Conservation (phyloP, 2,888 invertebrate genomes). For the Chesias legatella region DNA sequence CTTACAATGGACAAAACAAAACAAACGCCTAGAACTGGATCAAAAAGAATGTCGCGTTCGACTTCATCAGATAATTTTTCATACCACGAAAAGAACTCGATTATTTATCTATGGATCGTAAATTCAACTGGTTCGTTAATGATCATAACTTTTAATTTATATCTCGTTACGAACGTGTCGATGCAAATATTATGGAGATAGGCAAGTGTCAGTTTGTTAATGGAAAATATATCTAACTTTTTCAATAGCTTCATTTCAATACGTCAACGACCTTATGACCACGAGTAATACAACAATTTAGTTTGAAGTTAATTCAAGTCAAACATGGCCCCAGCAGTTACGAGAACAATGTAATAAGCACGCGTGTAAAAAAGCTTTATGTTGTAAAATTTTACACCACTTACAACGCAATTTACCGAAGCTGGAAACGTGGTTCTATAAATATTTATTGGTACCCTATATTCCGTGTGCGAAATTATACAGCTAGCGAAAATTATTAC, state of each 20-base stretch:
- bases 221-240: not conserved
- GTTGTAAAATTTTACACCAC: slow-evolving; percentile 62
- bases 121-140: slow-evolving; percentile 71
- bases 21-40: not conserved
- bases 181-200: slow-evolving; percentile 48
- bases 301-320: no score
- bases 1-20: not conserved
- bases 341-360: slow-evolving; percentile 17
- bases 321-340: not conserved
- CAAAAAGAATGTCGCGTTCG: slow-evolving; percentile 42
- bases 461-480: slow-evolving; percentile 54
- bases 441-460: slow-evolving; percentile 70
- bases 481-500: slow-evolving; percentile 53
- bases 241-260: not conserved
- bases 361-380: slow-evolving; percentile 28
- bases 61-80: slow-evolving; percentile 53
- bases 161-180: slow-evolving; percentile 48
- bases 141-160: slow-evolving; percentile 70
- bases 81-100: slow-evolving; percentile 45
- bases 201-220: slow-evolving; percentile 43
- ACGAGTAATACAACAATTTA: no score
- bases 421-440: slow-evolving; percentile 67
- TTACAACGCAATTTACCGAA: slow-evolving; percentile 69
- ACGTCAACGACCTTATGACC: no score
- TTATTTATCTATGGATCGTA: slow-evolving; percentile 63